Percentiles rank a stretch among this genome's conserved stretches.
These are phyloP conservation scores for Neoaliturus tenellus DNA, from an alignment of 2,888 invertebrate genomes.

Conservation along the genomic window DNA sequence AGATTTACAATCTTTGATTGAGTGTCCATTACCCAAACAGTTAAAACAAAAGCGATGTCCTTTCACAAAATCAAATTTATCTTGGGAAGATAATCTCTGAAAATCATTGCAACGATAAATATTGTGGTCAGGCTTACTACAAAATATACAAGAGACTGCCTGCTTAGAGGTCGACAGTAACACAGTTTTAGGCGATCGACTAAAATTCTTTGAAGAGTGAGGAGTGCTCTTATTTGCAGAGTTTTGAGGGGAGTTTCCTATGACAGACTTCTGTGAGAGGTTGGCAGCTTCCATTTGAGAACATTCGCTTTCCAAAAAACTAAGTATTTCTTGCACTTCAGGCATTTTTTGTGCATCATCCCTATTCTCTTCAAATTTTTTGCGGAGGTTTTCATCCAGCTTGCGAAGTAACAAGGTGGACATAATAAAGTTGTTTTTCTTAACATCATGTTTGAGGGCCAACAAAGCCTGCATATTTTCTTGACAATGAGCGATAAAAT, in stretches of 20 bases:
- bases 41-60: neutral
- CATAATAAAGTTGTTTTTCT: neutral
- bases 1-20: neutral
- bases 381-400: neutral
- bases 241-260: neutral
- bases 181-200: no score
- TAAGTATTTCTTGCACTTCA: neutral
- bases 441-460: slow-evolving; percentile 3
- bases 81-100: neutral
- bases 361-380: slow-evolving; percentile 13
- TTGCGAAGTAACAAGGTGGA: neutral
- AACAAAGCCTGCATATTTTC: neutral
- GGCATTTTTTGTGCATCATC: neutral
- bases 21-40: neutral
- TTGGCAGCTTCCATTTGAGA: neutral
- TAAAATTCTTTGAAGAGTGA: no score
- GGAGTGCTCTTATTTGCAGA: neutral
- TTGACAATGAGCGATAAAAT: neutral
- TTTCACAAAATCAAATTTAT: neutral
- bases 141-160: no score
- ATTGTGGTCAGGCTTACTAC: neutral
- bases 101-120: neutral
- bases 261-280: neutral
- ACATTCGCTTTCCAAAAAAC: neutral
- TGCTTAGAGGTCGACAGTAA: neutral